These are phyloP conservation scores for Lytechinus variegatus DNA, from an alignment of 35 echinoderm and acorn worm species.

Conservation along the genomic window DNA sequence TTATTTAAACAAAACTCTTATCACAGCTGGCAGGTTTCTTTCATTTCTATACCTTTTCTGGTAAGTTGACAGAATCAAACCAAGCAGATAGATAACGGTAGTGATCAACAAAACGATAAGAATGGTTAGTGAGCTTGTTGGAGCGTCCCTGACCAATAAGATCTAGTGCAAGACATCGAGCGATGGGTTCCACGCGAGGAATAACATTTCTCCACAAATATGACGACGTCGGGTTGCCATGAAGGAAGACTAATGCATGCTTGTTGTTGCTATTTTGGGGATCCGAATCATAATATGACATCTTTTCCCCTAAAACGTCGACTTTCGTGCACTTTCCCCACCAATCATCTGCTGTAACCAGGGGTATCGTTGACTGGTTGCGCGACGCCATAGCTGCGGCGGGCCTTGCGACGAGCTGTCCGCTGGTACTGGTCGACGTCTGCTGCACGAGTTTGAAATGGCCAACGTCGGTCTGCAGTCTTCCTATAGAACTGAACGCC, in stretches of 20 bases:
- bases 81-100: constrained; percentile 87
- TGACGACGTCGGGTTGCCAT: constrained; percentile 95
- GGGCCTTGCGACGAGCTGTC: neutral
- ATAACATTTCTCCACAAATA: constrained; percentile 93
- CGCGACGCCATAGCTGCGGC: neutral
- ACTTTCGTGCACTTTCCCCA: constrained; percentile 74
- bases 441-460: neutral
- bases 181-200: constrained; percentile 66
- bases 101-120: constrained; percentile 84
- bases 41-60: constrained; percentile 65
- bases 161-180: constrained; percentile 86
- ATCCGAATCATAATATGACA: constrained; percentile 91
- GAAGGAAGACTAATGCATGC: constrained; percentile 74
- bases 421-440: neutral
- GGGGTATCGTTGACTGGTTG: neutral
- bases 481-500: neutral
- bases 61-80: constrained; percentile 79
- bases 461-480: neutral
- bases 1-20: neutral
- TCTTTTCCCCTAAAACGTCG: constrained; percentile 71
- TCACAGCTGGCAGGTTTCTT: neutral
- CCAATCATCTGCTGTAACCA: constrained; percentile 80
- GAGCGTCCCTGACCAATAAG: constrained; percentile 90
- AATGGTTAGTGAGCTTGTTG: constrained; percentile 62
- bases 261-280: constrained; percentile 52